phyloP scores from a whole-genome alignment of 2,888 invertebrate species.

The Epirrhoe alternata region DNA sequence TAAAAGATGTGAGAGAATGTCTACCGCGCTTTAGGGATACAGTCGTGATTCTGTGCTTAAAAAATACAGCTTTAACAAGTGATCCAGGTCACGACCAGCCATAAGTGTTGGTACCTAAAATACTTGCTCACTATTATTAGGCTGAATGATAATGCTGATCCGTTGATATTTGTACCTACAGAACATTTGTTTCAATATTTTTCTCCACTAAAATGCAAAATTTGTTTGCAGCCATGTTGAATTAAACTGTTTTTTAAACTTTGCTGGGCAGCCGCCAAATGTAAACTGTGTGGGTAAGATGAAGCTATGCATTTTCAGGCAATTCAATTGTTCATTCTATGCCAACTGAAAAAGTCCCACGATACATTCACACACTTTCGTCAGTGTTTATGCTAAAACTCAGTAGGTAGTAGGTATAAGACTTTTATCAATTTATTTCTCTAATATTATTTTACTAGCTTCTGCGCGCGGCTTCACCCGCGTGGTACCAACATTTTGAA shows the following conservation, averaged over 20 bases:
- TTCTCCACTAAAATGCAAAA: slow-evolving; percentile 29
- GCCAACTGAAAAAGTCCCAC: slow-evolving; percentile 30
- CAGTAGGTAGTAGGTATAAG: neutral
- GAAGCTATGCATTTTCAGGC: slow-evolving; percentile 37
- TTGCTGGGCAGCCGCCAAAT: slow-evolving; percentile 40
- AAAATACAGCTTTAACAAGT: too few relatives aligned
- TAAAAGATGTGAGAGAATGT: too few relatives aligned
- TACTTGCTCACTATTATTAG: too few relatives aligned
- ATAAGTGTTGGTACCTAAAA: too few relatives aligned
- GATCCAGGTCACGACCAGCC: too few relatives aligned
- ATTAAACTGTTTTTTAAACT: slow-evolving; percentile 39
- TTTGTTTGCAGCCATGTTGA: slow-evolving; percentile 32
- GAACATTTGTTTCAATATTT: neutral
- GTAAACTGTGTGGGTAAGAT: slow-evolving; percentile 36
- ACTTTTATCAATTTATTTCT: neutral
- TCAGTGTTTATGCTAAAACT: neutral
- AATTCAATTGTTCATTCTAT: slow-evolving; percentile 37
- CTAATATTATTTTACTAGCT: too few relatives aligned
- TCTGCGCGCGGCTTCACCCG: too few relatives aligned
- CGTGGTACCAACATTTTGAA: too few relatives aligned
- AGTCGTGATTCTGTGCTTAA: too few relatives aligned
- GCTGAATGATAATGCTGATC: too few relatives aligned
- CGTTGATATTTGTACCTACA: neutral
- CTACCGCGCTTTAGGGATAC: too few relatives aligned
- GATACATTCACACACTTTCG: neutral